Percentiles rank a stretch among this genome's conserved stretches.
These are phyloP conservation scores for Podabrus alpinus DNA, from an alignment of 2,888 invertebrate genomes.

Conservation along the genomic window DNA sequence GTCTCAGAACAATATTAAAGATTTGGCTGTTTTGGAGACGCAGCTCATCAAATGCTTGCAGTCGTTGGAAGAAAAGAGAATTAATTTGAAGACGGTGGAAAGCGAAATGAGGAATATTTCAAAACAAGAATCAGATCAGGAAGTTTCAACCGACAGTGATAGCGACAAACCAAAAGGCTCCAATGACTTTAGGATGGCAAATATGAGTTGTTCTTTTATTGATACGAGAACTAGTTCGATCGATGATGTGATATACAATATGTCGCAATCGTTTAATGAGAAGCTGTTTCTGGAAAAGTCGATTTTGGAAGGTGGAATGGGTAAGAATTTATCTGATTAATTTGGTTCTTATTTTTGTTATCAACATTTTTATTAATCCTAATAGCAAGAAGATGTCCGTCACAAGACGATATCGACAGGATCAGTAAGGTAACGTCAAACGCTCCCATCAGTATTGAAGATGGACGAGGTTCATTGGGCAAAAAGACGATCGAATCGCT, in stretches of 20 bases:
- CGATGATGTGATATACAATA: conserved; percentile 47
- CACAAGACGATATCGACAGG: conserved; percentile 85
- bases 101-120: conserved; percentile 60
- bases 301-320: conserved; percentile 49
- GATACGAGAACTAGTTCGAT: conserved; percentile 45
- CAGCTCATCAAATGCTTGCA: conserved; percentile 63
- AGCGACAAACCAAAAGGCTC: conserved; percentile 52
- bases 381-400: conserved; percentile 57
- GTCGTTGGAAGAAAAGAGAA: conserved; percentile 70
- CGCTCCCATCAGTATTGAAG: conserved; percentile 75
- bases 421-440: conserved; percentile 87
- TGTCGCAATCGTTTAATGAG: conserved; percentile 55
- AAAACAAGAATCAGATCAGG: conserved; percentile 52
- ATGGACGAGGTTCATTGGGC: conserved; percentile 70
- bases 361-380: neutral
- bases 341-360: neutral
- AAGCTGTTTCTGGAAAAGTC: conserved; percentile 53
- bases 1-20: conserved; percentile 68
- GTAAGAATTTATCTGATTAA: conserved; percentile 33
- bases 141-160: conserved; percentile 56
- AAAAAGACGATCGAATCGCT: conserved; percentile 83
- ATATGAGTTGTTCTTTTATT: conserved; percentile 53
- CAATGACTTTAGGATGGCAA: conserved; percentile 59
- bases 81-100: conserved; percentile 68
- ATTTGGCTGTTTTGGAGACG: conserved; percentile 72